A percentile compares a stretch with the other conserved stretches of the same genome.
Evolutionary conservation across 2,888 invertebrate species (phyloP).

Genomic region (Cremastobaeus sp.): DNA sequence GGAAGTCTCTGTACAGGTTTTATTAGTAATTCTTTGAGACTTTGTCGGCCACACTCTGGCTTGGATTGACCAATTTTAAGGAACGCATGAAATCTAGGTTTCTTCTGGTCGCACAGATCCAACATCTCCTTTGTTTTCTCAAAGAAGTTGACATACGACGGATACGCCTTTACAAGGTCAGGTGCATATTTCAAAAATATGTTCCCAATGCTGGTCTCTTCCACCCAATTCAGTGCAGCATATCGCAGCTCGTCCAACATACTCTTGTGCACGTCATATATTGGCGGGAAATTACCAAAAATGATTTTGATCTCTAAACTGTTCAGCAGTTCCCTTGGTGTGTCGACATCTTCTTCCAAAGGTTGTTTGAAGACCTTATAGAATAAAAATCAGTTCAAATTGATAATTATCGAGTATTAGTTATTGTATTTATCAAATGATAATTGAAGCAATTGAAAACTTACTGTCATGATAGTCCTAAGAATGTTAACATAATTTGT

Average conservation of each 20-base stretch:
- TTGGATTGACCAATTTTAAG: slow-evolving; percentile 95
- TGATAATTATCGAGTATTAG: not conserved
- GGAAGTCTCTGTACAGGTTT: slow-evolving; percentile 98
- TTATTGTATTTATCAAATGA: slow-evolving; percentile 5
- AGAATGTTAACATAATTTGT: slow-evolving; percentile 98
- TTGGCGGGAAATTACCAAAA: slow-evolving; percentile 96
- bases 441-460: not conserved
- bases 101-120: slow-evolving; percentile 91
- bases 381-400: too few species aligned
- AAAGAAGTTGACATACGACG: slow-evolving; percentile 98
- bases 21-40: slow-evolving; percentile 96
- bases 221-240: slow-evolving; percentile 88
- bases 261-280: slow-evolving; percentile 93
- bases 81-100: slow-evolving; percentile 98
- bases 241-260: slow-evolving; percentile 82
- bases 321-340: slow-evolving; percentile 86
- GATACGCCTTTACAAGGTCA: slow-evolving; percentile 95
- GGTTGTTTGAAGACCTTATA: slow-evolving; percentile 98
- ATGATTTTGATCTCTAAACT: slow-evolving; percentile 96
- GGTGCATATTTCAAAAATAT: slow-evolving; percentile 92
- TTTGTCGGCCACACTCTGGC: slow-evolving; percentile 97
- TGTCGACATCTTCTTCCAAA: slow-evolving; percentile 88
- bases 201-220: slow-evolving; percentile 91
- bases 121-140: slow-evolving; percentile 97
- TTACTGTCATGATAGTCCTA: slow-evolving; percentile 93